phyloP scores from a whole-genome alignment of 2,113 vertebrate species.

The Lathamus discolor region DNA sequence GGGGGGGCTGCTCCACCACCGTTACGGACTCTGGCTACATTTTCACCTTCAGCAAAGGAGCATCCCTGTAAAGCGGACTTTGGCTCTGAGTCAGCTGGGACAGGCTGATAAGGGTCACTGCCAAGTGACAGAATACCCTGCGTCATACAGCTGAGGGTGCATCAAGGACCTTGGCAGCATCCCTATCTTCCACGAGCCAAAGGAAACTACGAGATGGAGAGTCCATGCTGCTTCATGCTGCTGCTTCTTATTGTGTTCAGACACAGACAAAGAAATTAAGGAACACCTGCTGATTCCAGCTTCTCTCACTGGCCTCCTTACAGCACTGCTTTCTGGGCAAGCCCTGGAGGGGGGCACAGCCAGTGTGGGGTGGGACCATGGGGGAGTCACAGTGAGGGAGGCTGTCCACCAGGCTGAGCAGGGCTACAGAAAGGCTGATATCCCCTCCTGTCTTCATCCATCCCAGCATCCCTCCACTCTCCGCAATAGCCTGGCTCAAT shows the following conservation, averaged over 20 bases:
- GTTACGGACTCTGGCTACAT: accelerated
- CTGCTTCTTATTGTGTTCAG: not conserved
- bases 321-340: not conserved
- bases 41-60: not conserved
- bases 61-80: not conserved
- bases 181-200: not conserved
- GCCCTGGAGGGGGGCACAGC: not conserved
- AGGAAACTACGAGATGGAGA: not conserved
- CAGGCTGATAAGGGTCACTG: not conserved
- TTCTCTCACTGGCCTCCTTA: not conserved
- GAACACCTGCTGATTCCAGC: not conserved
- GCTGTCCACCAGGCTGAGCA: accelerated
- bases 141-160: not conserved
- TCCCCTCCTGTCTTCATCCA: accelerated
- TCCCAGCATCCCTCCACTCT: not conserved
- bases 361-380: not conserved
- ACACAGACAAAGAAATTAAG: not conserved
- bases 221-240: not conserved
- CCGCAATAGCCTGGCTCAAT: not conserved
- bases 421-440: not conserved
- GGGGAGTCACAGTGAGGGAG: not conserved
- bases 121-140: not conserved
- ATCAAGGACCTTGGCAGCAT: not conserved
- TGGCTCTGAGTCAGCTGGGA: not conserved
- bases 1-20: not conserved